Evolutionary conservation across 2,888 invertebrate genomes (phyloP), one percentile per base, ranked within the genome.

Genomic region (Athrips mouffetella): DNA sequence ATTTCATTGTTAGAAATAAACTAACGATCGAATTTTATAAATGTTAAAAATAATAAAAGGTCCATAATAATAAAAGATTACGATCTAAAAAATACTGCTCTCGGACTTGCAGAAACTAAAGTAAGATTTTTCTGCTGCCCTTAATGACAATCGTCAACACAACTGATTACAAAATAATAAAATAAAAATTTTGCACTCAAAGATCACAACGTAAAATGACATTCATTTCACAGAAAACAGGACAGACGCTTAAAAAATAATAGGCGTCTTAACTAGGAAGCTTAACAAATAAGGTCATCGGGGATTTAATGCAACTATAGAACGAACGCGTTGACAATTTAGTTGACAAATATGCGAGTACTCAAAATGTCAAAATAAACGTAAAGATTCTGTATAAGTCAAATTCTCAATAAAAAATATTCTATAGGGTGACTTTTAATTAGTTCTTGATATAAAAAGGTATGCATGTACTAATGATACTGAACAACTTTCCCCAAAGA

Each of bases 1-100:
- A 84, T 83, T 86, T 87, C 84, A 87, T 73, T 86, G 87, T 88
- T 88, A 88, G 86, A 87, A 86, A 86, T 84, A 80, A 85, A 88
- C 87, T 88, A 88, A 88, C 86, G 85, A 82, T 82, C 84, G 85
- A 86, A 81, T 82, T 85, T 76, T 67, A 79, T 79, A 80, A 84
- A 77, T 81, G 81, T 84, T 85, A 84, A 80, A n/a, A 84, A 78
- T 80, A 80, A 72, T 68, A 68, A 73, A 80, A 84, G 70, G 73
- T 74, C 76, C 70, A 69, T 79, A 76, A 80, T 73, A 80, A 82
- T 84, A 85, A 85, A 53, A 80, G 79, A 79, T 79, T 86, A 85
- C 70, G 80, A 59, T 85, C 86, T 86, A 87, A 87, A 82, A 85
- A 88, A 88, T 88, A 88, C 87, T 88, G 87, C 83, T 87, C 80